Conservation (phyloP, 2,888 invertebrate genomes). For the Tetropium fuscum region DNA sequence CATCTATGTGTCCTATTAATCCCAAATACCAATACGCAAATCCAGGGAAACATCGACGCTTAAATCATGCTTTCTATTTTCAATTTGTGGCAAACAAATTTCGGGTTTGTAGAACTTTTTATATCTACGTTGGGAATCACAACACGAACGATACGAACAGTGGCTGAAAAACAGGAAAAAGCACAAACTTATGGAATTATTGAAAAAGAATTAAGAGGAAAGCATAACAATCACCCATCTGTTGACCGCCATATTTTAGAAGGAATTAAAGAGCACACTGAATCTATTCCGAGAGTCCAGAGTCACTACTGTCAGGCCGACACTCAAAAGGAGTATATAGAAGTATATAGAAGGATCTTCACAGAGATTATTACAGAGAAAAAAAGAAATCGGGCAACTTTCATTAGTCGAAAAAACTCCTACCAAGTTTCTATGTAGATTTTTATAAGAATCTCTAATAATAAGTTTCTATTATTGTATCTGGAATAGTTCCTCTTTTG, state of each 20-base stretch:
- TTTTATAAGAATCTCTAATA: too few relatives aligned
- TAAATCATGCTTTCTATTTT: conserved; percentile 31
- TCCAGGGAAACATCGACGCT: not conserved
- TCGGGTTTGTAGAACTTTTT: conserved; percentile 32
- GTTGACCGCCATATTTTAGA: conserved; percentile 2
- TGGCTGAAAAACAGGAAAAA: conserved; percentile 27
- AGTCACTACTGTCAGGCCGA: conserved; percentile 30
- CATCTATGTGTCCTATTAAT: conserved; percentile 10
- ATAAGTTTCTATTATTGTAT: too few relatives aligned
- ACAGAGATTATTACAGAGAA: conserved; percentile 50
- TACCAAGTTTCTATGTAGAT: too few relatives aligned
- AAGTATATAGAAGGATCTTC: conserved; percentile 45
- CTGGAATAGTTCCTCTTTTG: too few relatives aligned
- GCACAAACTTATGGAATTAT: conserved; percentile 27
- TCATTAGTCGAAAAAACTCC: too few relatives aligned
- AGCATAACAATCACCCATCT: conserved; percentile 24
- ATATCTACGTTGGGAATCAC: conserved; percentile 31
- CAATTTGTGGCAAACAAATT: conserved; percentile 14
- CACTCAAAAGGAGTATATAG: conserved; percentile 47
- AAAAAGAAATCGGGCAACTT: too few relatives aligned
- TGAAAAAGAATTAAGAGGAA: conserved; percentile 27
- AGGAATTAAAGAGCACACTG: conserved; percentile 25
- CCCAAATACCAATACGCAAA: conserved; percentile 24
- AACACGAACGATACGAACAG: conserved; percentile 15
- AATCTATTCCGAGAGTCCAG: conserved; percentile 27